These are phyloP conservation scores for Fregetta grallaria DNA, from an alignment of 2,113 vertebrate species.

Conservation along the genomic window DNA sequence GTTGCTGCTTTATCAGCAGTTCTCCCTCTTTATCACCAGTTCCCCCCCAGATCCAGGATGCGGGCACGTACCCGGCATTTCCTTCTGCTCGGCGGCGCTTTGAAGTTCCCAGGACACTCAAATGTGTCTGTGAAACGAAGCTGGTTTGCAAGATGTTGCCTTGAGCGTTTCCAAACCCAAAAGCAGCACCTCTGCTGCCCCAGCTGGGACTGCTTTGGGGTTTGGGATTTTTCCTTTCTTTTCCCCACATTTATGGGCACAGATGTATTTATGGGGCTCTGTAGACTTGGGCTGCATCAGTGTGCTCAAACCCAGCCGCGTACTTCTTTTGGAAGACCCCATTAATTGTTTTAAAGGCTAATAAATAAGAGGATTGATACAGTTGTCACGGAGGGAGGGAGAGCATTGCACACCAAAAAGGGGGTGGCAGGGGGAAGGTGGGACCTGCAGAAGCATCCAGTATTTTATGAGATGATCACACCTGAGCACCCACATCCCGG, in stretches of 20 bases:
- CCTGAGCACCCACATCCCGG: not conserved
- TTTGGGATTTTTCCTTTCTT: not conserved
- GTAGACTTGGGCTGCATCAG: accelerated
- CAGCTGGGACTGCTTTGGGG: not conserved
- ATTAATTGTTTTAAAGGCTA: not conserved
- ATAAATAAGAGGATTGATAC: not conserved
- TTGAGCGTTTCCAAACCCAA: not conserved
- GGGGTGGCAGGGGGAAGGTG: not conserved
- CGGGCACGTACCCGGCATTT: accelerated
- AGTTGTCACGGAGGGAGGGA: not conserved
- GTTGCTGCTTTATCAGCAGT: not conserved
- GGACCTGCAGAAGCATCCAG: accelerated
- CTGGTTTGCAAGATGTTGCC: not conserved
- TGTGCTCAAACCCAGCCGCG: not conserved
- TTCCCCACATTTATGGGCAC: not conserved
- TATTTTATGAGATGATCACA: accelerated
- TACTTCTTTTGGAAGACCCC: not conserved
- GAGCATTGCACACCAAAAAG: not conserved
- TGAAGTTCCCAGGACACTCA: not conserved
- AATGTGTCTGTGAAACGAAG: not conserved
- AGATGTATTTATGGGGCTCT: not conserved
- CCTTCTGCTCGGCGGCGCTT: not conserved
- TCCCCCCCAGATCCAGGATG: not conserved
- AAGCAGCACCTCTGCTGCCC: not conserved
- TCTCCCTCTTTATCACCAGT: accelerated